Base-by-base conservation (phyloP, 2,888 invertebrate genomes). In the Papilio gigon region DNA sequence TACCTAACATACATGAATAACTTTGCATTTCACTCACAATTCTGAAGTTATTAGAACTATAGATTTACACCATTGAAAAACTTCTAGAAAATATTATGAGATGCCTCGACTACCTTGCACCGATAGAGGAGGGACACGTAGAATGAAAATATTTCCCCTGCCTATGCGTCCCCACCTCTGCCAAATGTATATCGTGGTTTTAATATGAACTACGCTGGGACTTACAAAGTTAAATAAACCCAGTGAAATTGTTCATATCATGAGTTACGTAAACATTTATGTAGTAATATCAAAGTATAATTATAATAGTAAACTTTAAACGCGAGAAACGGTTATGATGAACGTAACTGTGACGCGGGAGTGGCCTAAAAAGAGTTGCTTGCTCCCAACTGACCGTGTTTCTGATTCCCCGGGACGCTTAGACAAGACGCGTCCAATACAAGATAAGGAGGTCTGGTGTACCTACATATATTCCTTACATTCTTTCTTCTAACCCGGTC, bases 331-430 rank as follows among this genome's bases (percentile, higher is more conserved):
- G 20, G 33, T 35, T 50, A 20, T 40, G 25, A 50, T 63, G 25
- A 20, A 44, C 22, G 53, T 17, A 64, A 40, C 62, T 42, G 65
- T 74, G 72, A 73, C 75, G 74, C 65, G 64, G 61, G 68, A 64
- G 70, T 70, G 80, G 68, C 79, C 82, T 72, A 76, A 76, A 80
- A 80, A 79, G 72, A 76, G 76, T 77, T 82, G 77, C 76, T 81
- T 81, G 78, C 76, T 71, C 74, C 74, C 65, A 67, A 68, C 74
- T 75, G 75, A 75, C 75, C 79, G 76, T 73, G 50, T 47, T 68
- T 56, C 42, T 14, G 12, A 35, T n/a, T 27, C 53, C 37, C 42
- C 12, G 65, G 17, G 56, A 65, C 53, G 56, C 56, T 56, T 20
- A 25, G 40, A 40, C 56, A 20, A 65, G 30, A 14, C 12, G 56